Evolutionary conservation across 2,113 vertebrate species (phyloP), one percentile per base, ranked within the genome.

Genomic region (Vulpes lagopus): DNA sequence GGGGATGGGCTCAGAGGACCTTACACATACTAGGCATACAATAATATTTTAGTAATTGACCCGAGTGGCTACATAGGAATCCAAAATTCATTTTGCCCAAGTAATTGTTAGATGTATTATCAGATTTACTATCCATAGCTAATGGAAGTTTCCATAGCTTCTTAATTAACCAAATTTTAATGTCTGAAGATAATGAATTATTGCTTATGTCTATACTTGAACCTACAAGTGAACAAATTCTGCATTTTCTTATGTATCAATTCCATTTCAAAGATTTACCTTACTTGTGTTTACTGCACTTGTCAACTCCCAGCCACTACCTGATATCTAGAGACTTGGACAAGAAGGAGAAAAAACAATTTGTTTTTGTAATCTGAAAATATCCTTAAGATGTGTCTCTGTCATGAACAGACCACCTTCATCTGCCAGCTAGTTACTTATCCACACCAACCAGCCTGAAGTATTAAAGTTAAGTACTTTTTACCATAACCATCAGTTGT

Each of bases 21-120:
- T 73, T 95, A 67, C 2, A 30, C 2, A 2, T 32, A 30, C 32
- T 67, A 88, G 62, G 20, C 55, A 90, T 55, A 57, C 38, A 60
- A 60, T 38, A 62, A 86, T 92, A 94, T 95, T 74, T 86, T 85
- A 89, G 51, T 69, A 86, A 82, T 81, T 89, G 20, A 85, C 64
- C 84, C 30, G 11, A 51, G 30, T 59, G 30, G 17, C 80, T 85
- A 65, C 74, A 85, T 43, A 89, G 60, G 51, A 94, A 22, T 60
- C 27, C n/a, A 27, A 71, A 92, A 95, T 92, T 95, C 62, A 60
- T 19, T 81, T 86, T 86, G 55, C 35, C 35, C 19, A 92, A 30
- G 57, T 57, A 74, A 85, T 55, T 89, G 51, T 35, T 62, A 94
- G 43, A 51, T 38, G 55, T 19, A 86, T 95, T 67, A 76, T 88